A percentile compares a stretch with the other conserved stretches of the same genome.
Evolutionary conservation across 1,140 invertebrate genomes (phyloP).

Genomic region (Hesperophylax magnus): DNA sequence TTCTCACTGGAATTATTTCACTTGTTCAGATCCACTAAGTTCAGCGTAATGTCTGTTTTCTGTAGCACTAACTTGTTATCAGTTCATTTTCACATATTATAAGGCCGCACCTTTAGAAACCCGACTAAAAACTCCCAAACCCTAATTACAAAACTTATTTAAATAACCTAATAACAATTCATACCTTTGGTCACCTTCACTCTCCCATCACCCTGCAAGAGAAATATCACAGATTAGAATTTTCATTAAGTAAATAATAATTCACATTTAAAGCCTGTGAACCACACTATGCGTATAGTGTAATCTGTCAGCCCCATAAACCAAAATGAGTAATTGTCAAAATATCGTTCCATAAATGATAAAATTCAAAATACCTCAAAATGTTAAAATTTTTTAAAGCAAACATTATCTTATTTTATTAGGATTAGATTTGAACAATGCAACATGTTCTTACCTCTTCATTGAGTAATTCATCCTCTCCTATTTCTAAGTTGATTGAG

Average conservation of each 20-base stretch:
- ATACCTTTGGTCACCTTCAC: slow-evolving; percentile 50
- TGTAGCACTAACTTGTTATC: too few species aligned
- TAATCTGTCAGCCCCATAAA: too few species aligned
- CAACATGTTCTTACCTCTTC: slow-evolving; percentile 74
- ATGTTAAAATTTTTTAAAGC: too few species aligned
- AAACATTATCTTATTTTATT: too few species aligned
- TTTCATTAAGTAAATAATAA: too few species aligned
- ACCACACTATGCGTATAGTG: too few species aligned
- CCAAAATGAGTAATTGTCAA: too few species aligned
- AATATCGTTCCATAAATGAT: too few species aligned
- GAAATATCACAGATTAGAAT: background rate
- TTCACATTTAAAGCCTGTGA: too few species aligned
- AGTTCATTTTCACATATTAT: background rate
- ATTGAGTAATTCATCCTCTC: slow-evolving; percentile 84
- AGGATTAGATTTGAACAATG: background rate
- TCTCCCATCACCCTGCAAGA: slow-evolving; percentile 50
- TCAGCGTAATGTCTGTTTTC: too few species aligned
- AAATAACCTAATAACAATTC: slow-evolving; percentile 13
- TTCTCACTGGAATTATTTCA: background rate
- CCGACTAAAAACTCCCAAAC: slow-evolving; percentile 9
- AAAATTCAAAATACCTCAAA: too few species aligned
- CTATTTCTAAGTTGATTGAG: slow-evolving; percentile 85
- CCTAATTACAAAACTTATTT: slow-evolving; percentile 13
- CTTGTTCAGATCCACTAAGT: too few species aligned
- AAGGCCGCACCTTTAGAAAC: slow-evolving; percentile 46